Base-by-base conservation (phyloP, 2,888 invertebrate species). In the Ecliptopera silaceata region DNA sequence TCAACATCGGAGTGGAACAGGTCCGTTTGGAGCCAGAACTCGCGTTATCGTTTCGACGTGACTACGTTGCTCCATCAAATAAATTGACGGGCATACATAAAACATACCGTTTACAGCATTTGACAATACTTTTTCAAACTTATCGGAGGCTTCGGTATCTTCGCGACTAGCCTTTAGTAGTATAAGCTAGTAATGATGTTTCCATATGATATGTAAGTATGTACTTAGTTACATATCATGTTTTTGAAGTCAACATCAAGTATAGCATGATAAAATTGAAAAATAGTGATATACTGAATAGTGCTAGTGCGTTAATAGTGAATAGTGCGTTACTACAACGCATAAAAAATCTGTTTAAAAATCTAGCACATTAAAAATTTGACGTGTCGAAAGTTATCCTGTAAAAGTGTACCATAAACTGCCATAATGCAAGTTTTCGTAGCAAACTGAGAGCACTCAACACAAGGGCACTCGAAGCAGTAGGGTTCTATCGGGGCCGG, bases 1-100 rank as follows among this genome's bases (percentile, higher is more conserved):
- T 26, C 6, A 4, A 26, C 2, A 12, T 6, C 4, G 11, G 3
- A 47, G 41, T 47, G 45, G 34, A 42, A 46, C 4, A 46, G 51
- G 41, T 17, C 45, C 31, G 36, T 69, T 65, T 68, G 61, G 64
- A 58, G 63, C 65, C 60, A 64, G 66, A 66, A 63, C 67, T 62
- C 70, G 68, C 70, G 66, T 75, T 75, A 77, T 77, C 64, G 70
- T 60, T 46, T 61, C 53, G 69, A 81, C 81, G 82, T 82, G 83
- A 77, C 70, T 59, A 56, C 80, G 63, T 70, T 74, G 59, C 68
- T 64, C 63, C 70, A 77, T 72, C 66, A 66, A 66, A 61, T 65
- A 66, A 68, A 71, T 68, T 69, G 71, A 71, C 69, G 62, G 75
- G 69, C 67, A 68, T 63, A 70, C 71, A 66, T 59, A 66, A 59